phyloP scores from a whole-genome alignment of 2,888 invertebrate genomes.

The Venusia cambrica region DNA sequence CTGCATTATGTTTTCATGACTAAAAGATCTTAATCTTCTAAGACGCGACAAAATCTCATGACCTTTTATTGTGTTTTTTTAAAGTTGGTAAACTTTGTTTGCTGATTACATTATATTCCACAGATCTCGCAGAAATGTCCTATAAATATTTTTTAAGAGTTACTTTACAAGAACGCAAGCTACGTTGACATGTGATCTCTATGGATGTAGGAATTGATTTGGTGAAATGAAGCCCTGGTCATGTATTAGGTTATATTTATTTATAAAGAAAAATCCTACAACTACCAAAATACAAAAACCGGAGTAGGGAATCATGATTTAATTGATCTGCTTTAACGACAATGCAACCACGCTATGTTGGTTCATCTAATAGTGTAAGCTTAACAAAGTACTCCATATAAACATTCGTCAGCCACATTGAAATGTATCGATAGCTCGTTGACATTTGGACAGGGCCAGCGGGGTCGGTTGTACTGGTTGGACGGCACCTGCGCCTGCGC shows the following conservation, averaged over 20 bases:
- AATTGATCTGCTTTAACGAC: too few relatives aligned
- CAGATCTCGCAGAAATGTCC: too few relatives aligned
- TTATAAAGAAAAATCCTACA: too few relatives aligned
- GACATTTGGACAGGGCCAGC: constrained; percentile 57
- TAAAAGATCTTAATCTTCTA: constrained; percentile 25
- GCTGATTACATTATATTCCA: too few relatives aligned
- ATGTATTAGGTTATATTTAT: too few relatives aligned
- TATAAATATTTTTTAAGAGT: too few relatives aligned
- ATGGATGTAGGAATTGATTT: too few relatives aligned
- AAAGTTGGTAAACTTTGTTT: constrained; percentile 1
- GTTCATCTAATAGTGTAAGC: constrained; percentile 21
- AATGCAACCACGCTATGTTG: constrained; percentile 17
- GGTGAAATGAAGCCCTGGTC: too few relatives aligned
- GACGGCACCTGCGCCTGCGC: constrained; percentile 52
- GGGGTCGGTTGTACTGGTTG: constrained; percentile 36
- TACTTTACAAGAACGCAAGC: too few relatives aligned
- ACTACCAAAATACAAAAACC: too few relatives aligned
- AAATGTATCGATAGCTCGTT: constrained; percentile 41
- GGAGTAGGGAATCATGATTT: too few relatives aligned
- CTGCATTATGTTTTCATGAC: constrained; percentile 18
- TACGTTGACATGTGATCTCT: too few relatives aligned
- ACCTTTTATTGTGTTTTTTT: constrained; percentile 23
- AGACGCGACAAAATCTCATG: constrained; percentile 16
- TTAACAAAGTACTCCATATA: constrained; percentile 26
- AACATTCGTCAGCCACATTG: constrained; percentile 33